Base-by-base conservation (phyloP, 1,140 invertebrate genomes). In the Tetragonula clypearis region DNA sequence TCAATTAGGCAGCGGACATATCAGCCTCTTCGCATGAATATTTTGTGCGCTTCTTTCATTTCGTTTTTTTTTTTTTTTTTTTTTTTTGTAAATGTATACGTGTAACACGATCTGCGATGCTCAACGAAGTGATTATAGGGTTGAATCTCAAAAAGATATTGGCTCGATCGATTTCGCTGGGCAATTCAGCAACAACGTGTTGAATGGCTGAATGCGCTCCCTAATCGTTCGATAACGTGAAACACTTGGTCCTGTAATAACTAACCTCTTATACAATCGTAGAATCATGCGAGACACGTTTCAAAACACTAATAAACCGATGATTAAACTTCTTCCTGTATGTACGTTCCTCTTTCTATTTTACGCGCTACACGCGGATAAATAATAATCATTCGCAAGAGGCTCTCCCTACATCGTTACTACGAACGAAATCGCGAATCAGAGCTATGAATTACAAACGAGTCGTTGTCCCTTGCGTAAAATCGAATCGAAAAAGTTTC, bases 161-260 rank as follows among this genome's bases (percentile, higher is more conserved):
- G 5, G 49, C 1, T 74, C 6, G 1, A 15, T 26, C 14, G 49
- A 73, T 30, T 74, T 55, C 19, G 17, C 12, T 2, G 9, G 9
- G 21, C 12, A 17, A 30, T 30, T 30, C 15, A 5, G 5, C 35
- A 35, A 1, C 60, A n/a, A 49, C 14, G 23, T 41, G 21, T 23
- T 49, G 41, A 26, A 55, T 5, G 77, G 78, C 83, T 68, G 35
- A n/a, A 66, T 56, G 14, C 55, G 77, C 84, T 81, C 23, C 79
- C 84, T 68, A 74, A 41, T 68, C 30, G 30, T 66, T 12, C n/a
- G n/a, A 81, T 58, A 68, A 30, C 49, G 30, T 58, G 23, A 65
- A 80, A 11, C 77, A 86, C 75, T 86, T 86, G 84, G 84, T 86
- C 84, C 84, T 74, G 84, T 72, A 65, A 62, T 66, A 26, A 21